Base-by-base conservation (phyloP, 2,888 invertebrate species). In the Myopa tessellatipennis region DNA sequence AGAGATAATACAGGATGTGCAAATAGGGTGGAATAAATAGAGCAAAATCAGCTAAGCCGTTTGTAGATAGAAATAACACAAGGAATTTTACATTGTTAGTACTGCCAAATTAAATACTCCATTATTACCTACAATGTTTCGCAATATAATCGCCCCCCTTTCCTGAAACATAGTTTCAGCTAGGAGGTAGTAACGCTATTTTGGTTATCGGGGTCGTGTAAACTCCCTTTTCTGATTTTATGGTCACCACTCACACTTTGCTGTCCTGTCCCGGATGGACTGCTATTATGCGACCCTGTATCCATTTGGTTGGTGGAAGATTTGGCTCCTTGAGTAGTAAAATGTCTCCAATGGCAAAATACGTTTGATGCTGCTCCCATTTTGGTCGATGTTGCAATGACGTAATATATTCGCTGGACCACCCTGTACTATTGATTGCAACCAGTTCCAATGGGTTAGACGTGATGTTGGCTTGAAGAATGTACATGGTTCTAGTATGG, bases 261-360 rank as follows among this genome's bases (percentile, higher is more conserved):
- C 65, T 75, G 61, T 78, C 80, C n/a, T 52, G 34, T 7, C 77
- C 79, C 12, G 77, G 65, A 58, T 78, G 78, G 7, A 67, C 36
- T 60, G 73, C 75, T 45, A 69, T 72, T 12, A 79, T 69, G 18
- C 78, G 60, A 40, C 79, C 78, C n/a, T 78, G 36, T n/a, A 52
- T 38, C 79, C 78, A 78, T 65, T 79, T 10, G 10, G 68, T 55
- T 26, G 80, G 73, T 18, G 70, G 8, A 2, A 58, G 12, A 2
- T 58, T 58, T 58, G 58, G 58, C 12, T 58, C 58, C 61, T 18
- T 18, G 1, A 63, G 61, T 18, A 63, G 1, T 34, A 18, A 5
- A 3, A 63, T 7, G 34, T 63, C 18, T 18, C 34, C 61, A 14
- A 63, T 63, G 4, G 16, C 61, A 4, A 63, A 63, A 63, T 63